Evolutionary conservation across 2,113 vertebrate genomes (phyloP).

Genomic region (Onychostruthus taczanowskii): DNA sequence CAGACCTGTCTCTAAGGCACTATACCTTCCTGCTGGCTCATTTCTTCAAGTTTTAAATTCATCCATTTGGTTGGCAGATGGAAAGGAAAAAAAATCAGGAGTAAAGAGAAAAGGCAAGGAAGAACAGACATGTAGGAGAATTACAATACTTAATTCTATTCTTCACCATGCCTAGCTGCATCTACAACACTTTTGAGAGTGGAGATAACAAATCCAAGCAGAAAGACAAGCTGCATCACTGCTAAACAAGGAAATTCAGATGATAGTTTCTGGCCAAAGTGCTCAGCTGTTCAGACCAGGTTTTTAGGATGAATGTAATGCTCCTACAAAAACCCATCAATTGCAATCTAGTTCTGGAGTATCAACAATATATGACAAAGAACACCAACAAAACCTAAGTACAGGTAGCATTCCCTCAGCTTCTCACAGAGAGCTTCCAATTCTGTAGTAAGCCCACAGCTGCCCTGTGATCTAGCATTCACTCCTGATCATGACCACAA

Average conservation of each 20-base stretch:
- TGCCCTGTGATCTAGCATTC: neutral
- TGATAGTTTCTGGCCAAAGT: accelerated
- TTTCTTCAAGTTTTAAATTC: neutral
- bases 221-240: neutral
- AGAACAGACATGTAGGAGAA: neutral
- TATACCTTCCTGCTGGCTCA: neutral
- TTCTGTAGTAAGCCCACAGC: neutral
- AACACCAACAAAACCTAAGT: neutral
- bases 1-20: neutral
- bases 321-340: neutral
- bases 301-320: neutral
- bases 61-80: neutral
- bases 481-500: neutral
- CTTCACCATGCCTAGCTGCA: neutral
- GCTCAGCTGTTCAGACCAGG: neutral
- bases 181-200: neutral
- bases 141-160: neutral
- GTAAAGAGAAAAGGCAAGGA: neutral
- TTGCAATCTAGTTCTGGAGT: neutral
- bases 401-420: accelerated
- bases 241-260: neutral
- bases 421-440: neutral
- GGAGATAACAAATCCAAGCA: neutral
- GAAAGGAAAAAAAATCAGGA: neutral
- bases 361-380: neutral